Percentiles rank a stretch among this genome's conserved stretches.
These are phyloP conservation scores for Dryococelus australis DNA, from an alignment of 2,888 invertebrate species.

Conservation along the genomic window DNA sequence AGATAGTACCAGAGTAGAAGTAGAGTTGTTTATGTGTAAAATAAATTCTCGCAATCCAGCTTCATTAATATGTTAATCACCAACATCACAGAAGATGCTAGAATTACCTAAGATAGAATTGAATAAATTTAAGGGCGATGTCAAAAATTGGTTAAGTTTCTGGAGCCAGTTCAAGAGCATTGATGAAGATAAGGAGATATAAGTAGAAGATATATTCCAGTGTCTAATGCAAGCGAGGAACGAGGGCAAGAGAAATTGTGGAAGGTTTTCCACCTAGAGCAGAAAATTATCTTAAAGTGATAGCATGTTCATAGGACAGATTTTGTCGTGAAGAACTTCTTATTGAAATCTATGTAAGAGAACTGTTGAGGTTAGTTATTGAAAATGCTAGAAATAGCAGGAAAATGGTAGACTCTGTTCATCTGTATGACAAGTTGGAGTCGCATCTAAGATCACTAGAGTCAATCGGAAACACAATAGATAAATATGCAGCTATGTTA, in stretches of 20 bases:
- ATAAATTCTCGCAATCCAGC: no score
- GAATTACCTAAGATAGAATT: neutral
- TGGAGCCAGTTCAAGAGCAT: slow-evolving; percentile 50
- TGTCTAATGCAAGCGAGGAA: slow-evolving; percentile 47
- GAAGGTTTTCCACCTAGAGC: slow-evolving; percentile 47
- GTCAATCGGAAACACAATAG: neutral
- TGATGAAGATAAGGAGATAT: slow-evolving; percentile 45
- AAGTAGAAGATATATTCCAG: neutral
- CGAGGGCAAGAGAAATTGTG: slow-evolving; percentile 48
- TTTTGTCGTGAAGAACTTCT: neutral
- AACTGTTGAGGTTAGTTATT: no score
- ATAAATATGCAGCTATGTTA: slow-evolving; percentile 6
- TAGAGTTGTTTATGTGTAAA: neutral
- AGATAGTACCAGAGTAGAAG: neutral
- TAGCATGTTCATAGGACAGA: slow-evolving; percentile 37
- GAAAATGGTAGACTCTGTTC: no score
- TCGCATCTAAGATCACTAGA: slow-evolving; percentile 8
- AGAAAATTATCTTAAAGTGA: slow-evolving; percentile 50
- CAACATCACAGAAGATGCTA: neutral
- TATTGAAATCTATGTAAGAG: no score
- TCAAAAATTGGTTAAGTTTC: slow-evolving; percentile 47
- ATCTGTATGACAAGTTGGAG: no score
- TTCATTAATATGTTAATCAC: neutral
- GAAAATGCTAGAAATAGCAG: no score
- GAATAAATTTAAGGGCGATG: neutral